These are phyloP conservation scores for Branchinecta sandiegonensis DNA, from an alignment of 2,888 invertebrate species.

Conservation along the genomic window DNA sequence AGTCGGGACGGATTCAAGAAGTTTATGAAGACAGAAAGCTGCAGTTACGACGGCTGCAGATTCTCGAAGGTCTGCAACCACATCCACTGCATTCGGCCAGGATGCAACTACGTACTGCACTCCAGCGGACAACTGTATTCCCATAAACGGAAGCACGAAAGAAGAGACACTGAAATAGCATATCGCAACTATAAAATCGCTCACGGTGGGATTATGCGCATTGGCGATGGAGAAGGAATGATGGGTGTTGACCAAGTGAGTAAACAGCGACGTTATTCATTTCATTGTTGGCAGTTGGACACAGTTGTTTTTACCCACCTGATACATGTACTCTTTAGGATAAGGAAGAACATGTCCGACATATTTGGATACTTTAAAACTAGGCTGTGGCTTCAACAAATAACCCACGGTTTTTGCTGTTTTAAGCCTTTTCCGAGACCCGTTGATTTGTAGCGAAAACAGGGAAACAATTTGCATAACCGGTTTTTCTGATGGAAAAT, in stretches of 20 bases:
- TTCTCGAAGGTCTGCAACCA: constrained; percentile 93
- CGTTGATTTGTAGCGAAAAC: no score
- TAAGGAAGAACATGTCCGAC: no score
- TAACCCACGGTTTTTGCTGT: no score
- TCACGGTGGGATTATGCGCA: constrained; percentile 41
- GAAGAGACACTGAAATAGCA: constrained; percentile 76
- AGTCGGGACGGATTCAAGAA: constrained; percentile 95
- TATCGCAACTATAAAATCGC: constrained; percentile 58
- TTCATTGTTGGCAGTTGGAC: no score
- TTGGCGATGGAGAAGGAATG: not conserved
- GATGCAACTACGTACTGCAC: constrained; percentile 89
- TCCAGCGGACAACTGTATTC: constrained; percentile 92
- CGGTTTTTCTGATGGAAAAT: no score
- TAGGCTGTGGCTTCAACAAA: no score
- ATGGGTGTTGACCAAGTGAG: not conserved
- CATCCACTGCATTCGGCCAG: constrained; percentile 90
- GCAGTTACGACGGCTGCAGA: constrained; percentile 77
- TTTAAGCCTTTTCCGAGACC: no score
- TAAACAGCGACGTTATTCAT: not conserved
- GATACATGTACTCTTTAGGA: no score
- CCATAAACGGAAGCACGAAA: constrained; percentile 92
- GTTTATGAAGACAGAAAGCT: constrained; percentile 91
- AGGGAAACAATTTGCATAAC: no score
- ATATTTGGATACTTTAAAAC: no score
- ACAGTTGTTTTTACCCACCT: no score